These are phyloP conservation scores for Alethe castanea DNA, from an alignment of 2,113 vertebrate species.

Conservation along the genomic window DNA sequence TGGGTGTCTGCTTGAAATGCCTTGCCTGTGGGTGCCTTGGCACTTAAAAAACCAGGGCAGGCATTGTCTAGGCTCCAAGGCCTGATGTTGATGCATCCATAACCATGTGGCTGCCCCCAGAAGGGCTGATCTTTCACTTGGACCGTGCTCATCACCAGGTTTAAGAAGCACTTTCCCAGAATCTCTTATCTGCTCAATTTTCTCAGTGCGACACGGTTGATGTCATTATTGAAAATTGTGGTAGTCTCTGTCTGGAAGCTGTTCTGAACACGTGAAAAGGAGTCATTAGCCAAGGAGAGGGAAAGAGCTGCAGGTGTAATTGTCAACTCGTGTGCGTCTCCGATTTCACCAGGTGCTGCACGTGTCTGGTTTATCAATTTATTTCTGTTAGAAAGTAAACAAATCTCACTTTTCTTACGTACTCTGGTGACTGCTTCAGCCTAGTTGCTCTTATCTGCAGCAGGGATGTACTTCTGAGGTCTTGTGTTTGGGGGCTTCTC, in stretches of 20 bases:
- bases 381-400: slow-evolving; percentile 36
- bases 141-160: neutral
- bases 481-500: neutral
- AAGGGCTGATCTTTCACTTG: neutral
- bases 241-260: neutral
- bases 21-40: neutral
- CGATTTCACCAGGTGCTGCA: slow-evolving; percentile 24
- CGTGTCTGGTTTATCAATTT: neutral
- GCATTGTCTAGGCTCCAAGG: neutral
- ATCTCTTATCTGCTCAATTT: neutral
- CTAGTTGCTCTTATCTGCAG: neutral
- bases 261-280: neutral
- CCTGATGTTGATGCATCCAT: fast-evolving
- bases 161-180: neutral
- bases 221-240: neutral
- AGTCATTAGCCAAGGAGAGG: slow-evolving; percentile 3
- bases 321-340: neutral
- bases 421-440: neutral
- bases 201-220: neutral
- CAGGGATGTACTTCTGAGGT: neutral
- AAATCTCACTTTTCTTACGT: neutral
- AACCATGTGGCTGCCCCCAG: neutral
- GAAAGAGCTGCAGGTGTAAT: neutral
- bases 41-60: neutral
- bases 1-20: neutral